These are phyloP conservation scores for Scolopax mira DNA, from an alignment of 2,113 vertebrate genomes.

Conservation along the genomic window DNA sequence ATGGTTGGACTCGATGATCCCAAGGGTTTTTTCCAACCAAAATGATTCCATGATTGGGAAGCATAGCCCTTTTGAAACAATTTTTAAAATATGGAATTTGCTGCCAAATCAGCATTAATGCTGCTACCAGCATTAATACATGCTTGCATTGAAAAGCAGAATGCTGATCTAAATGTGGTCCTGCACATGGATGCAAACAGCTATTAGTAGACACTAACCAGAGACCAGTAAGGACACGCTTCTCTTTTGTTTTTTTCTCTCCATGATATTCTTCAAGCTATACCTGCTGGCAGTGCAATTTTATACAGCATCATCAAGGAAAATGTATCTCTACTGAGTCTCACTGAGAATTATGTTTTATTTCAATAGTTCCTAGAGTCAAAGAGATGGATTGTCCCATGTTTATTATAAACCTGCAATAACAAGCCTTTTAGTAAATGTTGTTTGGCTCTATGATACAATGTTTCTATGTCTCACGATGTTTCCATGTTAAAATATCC, in stretches of 20 bases:
- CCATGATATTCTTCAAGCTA: not conserved
- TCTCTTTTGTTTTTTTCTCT: not conserved
- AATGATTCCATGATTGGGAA: not conserved
- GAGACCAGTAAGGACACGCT: not conserved
- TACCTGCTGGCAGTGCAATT: not conserved
- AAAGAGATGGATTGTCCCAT: not conserved
- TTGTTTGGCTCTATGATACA: not conserved
- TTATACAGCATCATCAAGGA: not conserved
- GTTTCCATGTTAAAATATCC: not conserved
- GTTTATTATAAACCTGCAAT: not conserved
- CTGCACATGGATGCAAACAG: not conserved
- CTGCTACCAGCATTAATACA: not conserved
- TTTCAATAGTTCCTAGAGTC: not conserved
- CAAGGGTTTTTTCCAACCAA: too few relatives aligned
- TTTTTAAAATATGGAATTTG: not conserved
- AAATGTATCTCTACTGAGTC: not conserved
- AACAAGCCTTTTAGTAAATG: not conserved
- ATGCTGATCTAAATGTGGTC: not conserved
- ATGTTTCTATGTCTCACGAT: not conserved
- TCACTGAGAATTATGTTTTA: not conserved
- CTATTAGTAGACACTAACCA: not conserved
- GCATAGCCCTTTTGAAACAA: not conserved
- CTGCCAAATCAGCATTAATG: not conserved
- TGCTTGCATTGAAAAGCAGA: not conserved
- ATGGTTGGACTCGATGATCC: too few relatives aligned